Percentiles rank a stretch among this genome's conserved stretches.
These are phyloP conservation scores for Isaurus tuberculatus DNA, from an alignment of 92 coral and sea anemone genomes.

Conservation along the genomic window DNA sequence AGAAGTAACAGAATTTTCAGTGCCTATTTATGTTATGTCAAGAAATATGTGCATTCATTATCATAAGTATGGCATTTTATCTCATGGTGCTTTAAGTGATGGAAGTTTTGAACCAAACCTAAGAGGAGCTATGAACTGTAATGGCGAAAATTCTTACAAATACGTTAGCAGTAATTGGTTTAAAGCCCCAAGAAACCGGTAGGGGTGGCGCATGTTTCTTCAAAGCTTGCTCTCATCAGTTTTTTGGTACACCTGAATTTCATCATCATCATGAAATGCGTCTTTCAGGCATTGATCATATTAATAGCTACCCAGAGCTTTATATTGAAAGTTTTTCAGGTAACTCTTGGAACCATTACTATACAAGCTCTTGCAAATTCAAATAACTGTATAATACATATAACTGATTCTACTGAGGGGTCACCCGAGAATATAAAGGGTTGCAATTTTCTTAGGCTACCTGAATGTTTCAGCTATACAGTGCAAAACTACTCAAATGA, in stretches of 20 bases:
- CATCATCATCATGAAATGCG: no score
- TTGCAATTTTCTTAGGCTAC: slow-evolving; percentile 49
- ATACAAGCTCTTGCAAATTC: no score
- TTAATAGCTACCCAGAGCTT: slow-evolving; percentile 41
- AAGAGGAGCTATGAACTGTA: slow-evolving; percentile 34
- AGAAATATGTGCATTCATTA: slow-evolving; percentile 27
- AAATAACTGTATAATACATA: slow-evolving; percentile 47
- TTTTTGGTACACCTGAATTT: no score
- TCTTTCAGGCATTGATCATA: no score
- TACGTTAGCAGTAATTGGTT: slow-evolving; percentile 11
- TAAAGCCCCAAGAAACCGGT: slow-evolving; percentile 26
- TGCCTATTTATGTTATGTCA: slow-evolving; percentile 38
- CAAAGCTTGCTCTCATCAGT: no score
- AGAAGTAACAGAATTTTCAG: slow-evolving; percentile 44
- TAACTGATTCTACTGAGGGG: slow-evolving; percentile 59
- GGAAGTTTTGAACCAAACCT: slow-evolving; percentile 23
- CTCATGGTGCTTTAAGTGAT: slow-evolving; percentile 14
- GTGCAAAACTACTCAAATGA: slow-evolving; percentile 16
- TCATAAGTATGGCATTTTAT: slow-evolving; percentile 34
- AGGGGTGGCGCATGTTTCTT: no score
- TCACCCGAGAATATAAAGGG: slow-evolving; percentile 45
- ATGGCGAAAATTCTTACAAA: slow-evolving; percentile 18
- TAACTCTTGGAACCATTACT: no score
- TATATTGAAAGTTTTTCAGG: slow-evolving; percentile 53
- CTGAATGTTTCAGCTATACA: slow-evolving; percentile 49